Evolutionary conservation across 2,888 invertebrate species (phyloP).

Genomic region (Hirtodrosophila alboralis): DNA sequence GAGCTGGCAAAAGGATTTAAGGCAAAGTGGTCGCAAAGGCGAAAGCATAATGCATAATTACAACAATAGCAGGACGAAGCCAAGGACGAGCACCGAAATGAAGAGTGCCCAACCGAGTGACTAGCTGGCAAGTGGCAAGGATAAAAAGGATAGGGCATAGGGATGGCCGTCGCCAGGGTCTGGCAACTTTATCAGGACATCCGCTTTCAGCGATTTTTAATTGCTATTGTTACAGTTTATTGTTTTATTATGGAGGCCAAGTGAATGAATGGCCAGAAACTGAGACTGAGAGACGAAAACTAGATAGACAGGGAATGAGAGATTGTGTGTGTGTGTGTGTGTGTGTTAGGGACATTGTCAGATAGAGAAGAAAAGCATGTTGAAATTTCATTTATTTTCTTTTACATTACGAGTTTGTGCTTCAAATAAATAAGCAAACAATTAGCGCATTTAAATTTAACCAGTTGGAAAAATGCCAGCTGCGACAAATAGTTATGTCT

Average conservation of each 20-base stretch:
- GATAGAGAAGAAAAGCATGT: slow-evolving; percentile 31
- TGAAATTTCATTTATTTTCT: slow-evolving; percentile 54
- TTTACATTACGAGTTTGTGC: slow-evolving; percentile 33
- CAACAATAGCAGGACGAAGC: slow-evolving; percentile 59
- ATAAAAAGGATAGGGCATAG: neutral
- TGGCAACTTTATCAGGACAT: slow-evolving; percentile 76
- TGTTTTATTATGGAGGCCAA: slow-evolving; percentile 75
- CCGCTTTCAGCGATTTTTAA: slow-evolving; percentile 79
- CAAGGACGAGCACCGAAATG: slow-evolving; percentile 58
- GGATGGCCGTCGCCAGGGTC: slow-evolving; percentile 47
- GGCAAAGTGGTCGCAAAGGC: slow-evolving; percentile 35
- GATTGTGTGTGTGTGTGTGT: neutral
- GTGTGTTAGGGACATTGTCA: neutral
- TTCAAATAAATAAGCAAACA: slow-evolving; percentile 65
- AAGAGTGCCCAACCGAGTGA: slow-evolving; percentile 46
- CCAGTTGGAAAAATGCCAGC: slow-evolving; percentile 22
- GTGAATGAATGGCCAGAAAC: slow-evolving; percentile 69
- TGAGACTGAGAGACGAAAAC: slow-evolving; percentile 21
- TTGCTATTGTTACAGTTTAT: slow-evolving; percentile 78
- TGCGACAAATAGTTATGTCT: slow-evolving; percentile 6
- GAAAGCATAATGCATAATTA: slow-evolving; percentile 74
- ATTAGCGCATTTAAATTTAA: slow-evolving; percentile 56
- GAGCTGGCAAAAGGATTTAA: slow-evolving; percentile 31
- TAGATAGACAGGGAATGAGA: neutral
- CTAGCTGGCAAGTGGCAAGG: slow-evolving; percentile 25